Base-by-base conservation (phyloP, 2,888 invertebrate species). In the Notodonta ziczac region DNA sequence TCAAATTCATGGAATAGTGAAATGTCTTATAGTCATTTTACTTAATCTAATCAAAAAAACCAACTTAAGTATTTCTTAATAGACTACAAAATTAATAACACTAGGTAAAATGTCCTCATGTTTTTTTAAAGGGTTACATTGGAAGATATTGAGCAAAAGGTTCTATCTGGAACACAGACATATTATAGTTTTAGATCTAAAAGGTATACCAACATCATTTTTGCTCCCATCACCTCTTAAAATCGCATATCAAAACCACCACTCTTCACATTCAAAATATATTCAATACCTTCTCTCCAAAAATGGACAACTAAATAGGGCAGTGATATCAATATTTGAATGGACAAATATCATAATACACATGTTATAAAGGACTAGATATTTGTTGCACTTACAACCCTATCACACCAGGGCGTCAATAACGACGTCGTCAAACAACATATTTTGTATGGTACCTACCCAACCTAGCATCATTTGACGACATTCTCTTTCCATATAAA, bases 131-230 rank as follows among this genome's bases (percentile, higher is more conserved):
- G 67, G 61, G 62, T 59, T 56, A 62, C 58, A 65, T 54, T 74
- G 73, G 77, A 81, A 81, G 81, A 76, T 69, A 66, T 84, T 85
- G 81, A 84, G 81, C 82, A 79, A 81, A 69, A 69, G 53, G 78
- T 74, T 69, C 54, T 66, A 70, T 68, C 51, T 52, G 55, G 51
- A 62, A 56, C 59, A 50, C 40, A 44, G 3, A 56, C 32, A 13
- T 39, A 16, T 63, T 52, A 65, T 66, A 67, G 70, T 39, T n/a
- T 5, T n/a, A 63, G 60, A 63, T 73, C 69, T 73, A 66, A 72
- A 61, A 64, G 57, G 67, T 77, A 73, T 72, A 71, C 73, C 77
- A 67, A 63, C 66, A 62, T 50, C 35, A 60, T 55, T 56, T 62
- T 73, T 76, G 75, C 72, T 80, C 77, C 83, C 78, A 67, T 61